Evolutionary conservation across 30 jellyfish, hydroid and myxozoan genomes (phyloP).

Genomic region (Chrysaora quinquecirrha): DNA sequence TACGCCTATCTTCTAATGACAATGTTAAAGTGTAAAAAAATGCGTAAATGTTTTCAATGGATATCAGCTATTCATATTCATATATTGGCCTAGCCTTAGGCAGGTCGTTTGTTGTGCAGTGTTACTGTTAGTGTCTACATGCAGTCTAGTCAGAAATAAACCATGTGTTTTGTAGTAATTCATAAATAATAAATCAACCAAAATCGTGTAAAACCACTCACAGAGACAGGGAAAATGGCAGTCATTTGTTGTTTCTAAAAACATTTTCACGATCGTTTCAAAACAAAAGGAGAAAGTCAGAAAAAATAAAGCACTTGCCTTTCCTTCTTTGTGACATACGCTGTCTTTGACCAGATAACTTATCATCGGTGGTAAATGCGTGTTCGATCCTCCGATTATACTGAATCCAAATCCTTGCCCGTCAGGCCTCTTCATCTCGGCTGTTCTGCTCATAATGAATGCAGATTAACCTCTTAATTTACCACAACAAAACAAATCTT

Average conservation of each 20-base stretch:
- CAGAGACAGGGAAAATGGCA: no score
- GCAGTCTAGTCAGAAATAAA: not conserved
- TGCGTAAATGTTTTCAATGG: no score
- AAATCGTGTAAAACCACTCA: no score
- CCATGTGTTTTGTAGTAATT: not conserved
- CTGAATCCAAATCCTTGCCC: conserved; percentile 97
- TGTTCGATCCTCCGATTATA: conserved; percentile 92
- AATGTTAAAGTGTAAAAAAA: no score
- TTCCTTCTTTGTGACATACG: conserved; percentile 75
- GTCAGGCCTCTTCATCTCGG: conserved; percentile 75
- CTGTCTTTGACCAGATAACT: conserved; percentile 86
- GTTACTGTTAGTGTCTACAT: no score
- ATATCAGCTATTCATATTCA: no score
- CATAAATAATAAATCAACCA: not conserved
- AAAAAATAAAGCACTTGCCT: conserved; percentile 78
- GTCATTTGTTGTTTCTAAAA: no score
- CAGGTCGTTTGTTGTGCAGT: no score
- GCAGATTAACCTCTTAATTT: not conserved
- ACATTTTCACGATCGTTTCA: no score
- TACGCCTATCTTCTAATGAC: no score
- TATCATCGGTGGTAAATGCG: conserved; percentile 96
- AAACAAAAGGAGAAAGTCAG: no score
- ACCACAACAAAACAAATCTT: not conserved
- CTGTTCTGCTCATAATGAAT: conserved; percentile 45
- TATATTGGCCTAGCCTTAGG: no score